A percentile compares a stretch with the other conserved stretches of the same genome.
Conservation (phyloP, 2,888 invertebrate species). For the Panopea generosa region DNA sequence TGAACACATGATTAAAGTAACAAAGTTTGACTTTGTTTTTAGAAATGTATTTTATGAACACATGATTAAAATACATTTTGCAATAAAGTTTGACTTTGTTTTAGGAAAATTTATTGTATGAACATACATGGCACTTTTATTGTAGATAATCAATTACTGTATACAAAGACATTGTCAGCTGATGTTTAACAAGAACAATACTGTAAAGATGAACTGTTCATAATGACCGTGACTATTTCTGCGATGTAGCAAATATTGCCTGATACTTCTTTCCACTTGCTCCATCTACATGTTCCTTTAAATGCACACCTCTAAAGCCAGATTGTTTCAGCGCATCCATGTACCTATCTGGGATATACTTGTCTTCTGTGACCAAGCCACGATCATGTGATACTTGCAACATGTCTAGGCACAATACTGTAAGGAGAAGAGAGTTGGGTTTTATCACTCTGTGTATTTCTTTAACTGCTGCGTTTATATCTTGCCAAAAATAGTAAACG, state of each 20-base stretch:
- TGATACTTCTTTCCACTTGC: slow-evolving; percentile 4
- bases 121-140: too few species aligned
- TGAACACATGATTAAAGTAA: too few species aligned
- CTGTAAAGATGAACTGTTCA: too few species aligned
- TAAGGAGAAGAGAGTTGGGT: slow-evolving; percentile 73
- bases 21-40: too few species aligned
- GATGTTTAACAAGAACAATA: too few species aligned
- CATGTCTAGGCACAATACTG: slow-evolving; percentile 65
- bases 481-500: slow-evolving; percentile 81
- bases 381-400: slow-evolving; percentile 47
- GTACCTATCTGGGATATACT: slow-evolving; percentile 71
- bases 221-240: slow-evolving; percentile 7
- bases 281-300: slow-evolving; percentile 35
- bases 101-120: too few species aligned
- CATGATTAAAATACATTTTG: too few species aligned
- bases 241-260: slow-evolving; percentile 24
- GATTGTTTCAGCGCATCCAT: slow-evolving; percentile 70
- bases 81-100: too few species aligned
- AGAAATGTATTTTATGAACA: too few species aligned
- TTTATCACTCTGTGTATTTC: slow-evolving; percentile 80
- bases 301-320: slow-evolving; percentile 74
- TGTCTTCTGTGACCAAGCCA: slow-evolving; percentile 62
- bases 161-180: too few species aligned
- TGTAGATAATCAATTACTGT: too few species aligned
- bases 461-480: slow-evolving; percentile 56